phyloP scores from a whole-genome alignment of 1,140 invertebrate species.

The Tetragonula clypearis region DNA sequence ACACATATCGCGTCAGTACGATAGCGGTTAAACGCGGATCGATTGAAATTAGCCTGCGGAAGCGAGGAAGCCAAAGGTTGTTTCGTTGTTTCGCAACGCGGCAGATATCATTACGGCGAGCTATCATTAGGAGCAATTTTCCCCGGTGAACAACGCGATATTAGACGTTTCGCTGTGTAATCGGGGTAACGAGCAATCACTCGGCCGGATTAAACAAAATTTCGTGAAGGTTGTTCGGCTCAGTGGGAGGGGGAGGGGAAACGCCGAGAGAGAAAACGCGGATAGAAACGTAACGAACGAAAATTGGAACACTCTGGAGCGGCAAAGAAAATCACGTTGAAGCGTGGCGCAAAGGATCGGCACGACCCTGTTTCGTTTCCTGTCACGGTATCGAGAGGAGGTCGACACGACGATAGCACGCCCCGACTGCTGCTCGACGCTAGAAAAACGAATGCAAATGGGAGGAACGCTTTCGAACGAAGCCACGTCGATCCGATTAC shows the following conservation, averaged over 20 bases:
- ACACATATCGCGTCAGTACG: too few relatives aligned
- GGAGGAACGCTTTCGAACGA: slow-evolving; percentile 50
- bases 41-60: not conserved
- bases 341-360: slow-evolving; percentile 13
- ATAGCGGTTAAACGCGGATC: not conserved
- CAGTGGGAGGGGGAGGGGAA: not conserved
- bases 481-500: slow-evolving; percentile 62
- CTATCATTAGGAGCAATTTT: not conserved
- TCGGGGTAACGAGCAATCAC: not conserved
- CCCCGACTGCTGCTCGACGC: slow-evolving; percentile 1
- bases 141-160: not conserved
- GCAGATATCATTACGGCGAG: too few relatives aligned
- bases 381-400: slow-evolving; percentile 21
- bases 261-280: not conserved
- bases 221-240: not conserved
- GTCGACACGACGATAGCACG: slow-evolving; percentile 17
- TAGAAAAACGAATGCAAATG: slow-evolving; percentile 53
- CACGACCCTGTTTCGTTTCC: slow-evolving; percentile 46
- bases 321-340: slow-evolving; percentile 25
- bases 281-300: not conserved
- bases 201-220: not conserved
- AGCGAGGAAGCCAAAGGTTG: not conserved
- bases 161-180: not conserved
- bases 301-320: slow-evolving; percentile 27
- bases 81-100: not conserved